Conservation (phyloP, 1,140 invertebrate genomes). For the Luehdorfia chinensis region DNA sequence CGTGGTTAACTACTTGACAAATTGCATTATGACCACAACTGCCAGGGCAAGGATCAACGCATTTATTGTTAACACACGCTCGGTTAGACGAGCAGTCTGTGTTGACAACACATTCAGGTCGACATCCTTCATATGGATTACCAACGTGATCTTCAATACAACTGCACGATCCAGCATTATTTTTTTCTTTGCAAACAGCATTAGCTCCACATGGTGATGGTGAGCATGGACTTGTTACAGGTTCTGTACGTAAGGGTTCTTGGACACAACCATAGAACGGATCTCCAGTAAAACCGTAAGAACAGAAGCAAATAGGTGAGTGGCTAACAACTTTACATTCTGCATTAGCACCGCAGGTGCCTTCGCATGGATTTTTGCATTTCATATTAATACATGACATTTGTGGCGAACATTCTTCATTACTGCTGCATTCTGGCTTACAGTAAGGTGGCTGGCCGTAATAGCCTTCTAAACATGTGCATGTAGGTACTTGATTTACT, state of each 20-base stretch:
- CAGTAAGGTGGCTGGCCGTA: slow-evolving; percentile 88
- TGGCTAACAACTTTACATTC: slow-evolving; percentile 87
- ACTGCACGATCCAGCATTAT: slow-evolving; percentile 81
- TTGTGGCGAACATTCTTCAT: slow-evolving; percentile 85
- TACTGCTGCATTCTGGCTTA: slow-evolving; percentile 85
- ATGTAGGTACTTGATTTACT: slow-evolving; percentile 84
- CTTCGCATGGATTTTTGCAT: slow-evolving; percentile 84
- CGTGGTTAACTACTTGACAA: slow-evolving; percentile 83
- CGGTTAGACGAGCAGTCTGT: slow-evolving; percentile 82
- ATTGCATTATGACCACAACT: slow-evolving; percentile 79
- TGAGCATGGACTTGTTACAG: slow-evolving; percentile 76
- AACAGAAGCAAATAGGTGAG: slow-evolving; percentile 84
- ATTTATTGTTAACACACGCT: slow-evolving; percentile 80
- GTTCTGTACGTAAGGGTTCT: slow-evolving; percentile 47
- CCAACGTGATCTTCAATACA: slow-evolving; percentile 83
- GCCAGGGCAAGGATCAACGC: slow-evolving; percentile 81
- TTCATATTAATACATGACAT: slow-evolving; percentile 86
- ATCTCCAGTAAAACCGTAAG: slow-evolving; percentile 80
- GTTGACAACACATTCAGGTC: slow-evolving; percentile 83
- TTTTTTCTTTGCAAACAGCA: slow-evolving; percentile 82
- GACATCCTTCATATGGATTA: slow-evolving; percentile 85
- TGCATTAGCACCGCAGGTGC: slow-evolving; percentile 83
- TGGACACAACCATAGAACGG: slow-evolving; percentile 80
- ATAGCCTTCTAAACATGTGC: slow-evolving; percentile 86
- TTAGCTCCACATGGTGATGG: slow-evolving; percentile 86